Percentiles rank a stretch among this genome's conserved stretches.
Conservation (phyloP, 1,140 invertebrate genomes). For the Radopholus similis region DNA sequence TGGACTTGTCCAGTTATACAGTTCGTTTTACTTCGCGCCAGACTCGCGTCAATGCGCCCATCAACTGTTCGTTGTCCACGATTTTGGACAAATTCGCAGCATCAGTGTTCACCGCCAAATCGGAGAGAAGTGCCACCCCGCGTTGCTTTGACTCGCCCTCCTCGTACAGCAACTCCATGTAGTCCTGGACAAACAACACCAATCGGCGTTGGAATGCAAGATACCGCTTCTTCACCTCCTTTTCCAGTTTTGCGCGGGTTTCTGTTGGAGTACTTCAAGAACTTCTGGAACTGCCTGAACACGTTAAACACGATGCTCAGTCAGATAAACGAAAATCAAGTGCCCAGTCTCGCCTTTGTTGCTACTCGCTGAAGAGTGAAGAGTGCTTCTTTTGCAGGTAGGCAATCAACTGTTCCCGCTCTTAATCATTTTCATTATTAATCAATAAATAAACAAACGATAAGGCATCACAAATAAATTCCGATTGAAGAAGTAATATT, state of each 20-base stretch:
- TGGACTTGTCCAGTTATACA: background rate
- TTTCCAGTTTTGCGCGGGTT: background rate
- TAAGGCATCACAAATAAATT: no score
- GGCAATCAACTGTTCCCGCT: constrained; percentile 85
- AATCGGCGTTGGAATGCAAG: background rate
- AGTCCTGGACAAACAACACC: constrained; percentile 69
- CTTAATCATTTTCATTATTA: no score
- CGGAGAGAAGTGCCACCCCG: constrained; percentile 80
- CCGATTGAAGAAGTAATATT: no score
- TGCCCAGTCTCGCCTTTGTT: constrained; percentile 4
- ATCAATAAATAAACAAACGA: no score
- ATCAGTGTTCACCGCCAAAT: constrained; percentile 76
- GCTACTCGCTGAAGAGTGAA: background rate
- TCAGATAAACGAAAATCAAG: background rate
- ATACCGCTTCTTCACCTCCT: background rate
- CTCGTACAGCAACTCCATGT: constrained; percentile 93
- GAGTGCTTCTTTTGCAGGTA: constrained; percentile 75
- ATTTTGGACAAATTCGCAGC: constrained; percentile 89
- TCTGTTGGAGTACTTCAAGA: no score
- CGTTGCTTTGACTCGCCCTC: constrained; percentile 80
- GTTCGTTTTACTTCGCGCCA: constrained; percentile 75
- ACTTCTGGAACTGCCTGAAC: no score
- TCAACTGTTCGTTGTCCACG: constrained; percentile 85
- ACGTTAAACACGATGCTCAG: no score
- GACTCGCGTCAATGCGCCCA: constrained; percentile 88